Evolutionary conservation across 2,888 invertebrate genomes (phyloP).

Genomic region (Pseudococcus jackbeardsleyi): DNA sequence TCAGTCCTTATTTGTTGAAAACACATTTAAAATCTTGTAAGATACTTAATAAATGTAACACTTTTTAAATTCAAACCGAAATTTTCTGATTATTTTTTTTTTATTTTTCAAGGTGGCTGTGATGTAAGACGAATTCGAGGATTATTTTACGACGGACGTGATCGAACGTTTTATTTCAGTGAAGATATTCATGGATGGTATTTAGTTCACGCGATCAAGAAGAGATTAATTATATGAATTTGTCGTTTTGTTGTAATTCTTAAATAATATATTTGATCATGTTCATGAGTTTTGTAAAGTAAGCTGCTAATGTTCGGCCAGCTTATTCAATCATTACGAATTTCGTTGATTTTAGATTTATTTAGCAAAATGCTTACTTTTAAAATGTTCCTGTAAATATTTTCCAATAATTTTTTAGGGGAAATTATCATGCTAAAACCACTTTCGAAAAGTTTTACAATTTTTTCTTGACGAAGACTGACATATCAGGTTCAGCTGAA

Average conservation of each 20-base stretch:
- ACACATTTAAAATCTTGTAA: slow-evolving; percentile 8
- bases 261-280: neutral
- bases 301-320: no score
- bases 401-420: no score
- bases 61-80: neutral
- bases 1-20: slow-evolving; percentile 21
- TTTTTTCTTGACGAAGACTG: no score
- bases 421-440: no score
- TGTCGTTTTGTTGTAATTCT: neutral
- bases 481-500: no score
- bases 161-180: neutral
- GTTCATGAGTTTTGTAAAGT: neutral
- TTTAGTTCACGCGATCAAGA: slow-evolving; percentile 8
- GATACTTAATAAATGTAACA: neutral
- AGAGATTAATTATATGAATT: slow-evolving; percentile 1
- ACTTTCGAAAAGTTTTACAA: no score
- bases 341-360: no score
- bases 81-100: neutral
- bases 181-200: neutral
- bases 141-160: neutral
- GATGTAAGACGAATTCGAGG: neutral
- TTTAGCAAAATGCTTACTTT: no score
- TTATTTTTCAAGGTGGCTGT: slow-evolving; percentile 38
- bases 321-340: no score
- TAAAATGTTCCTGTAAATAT: no score